A percentile compares a stretch with the other conserved stretches of the same genome.
Conservation (phyloP, 2,797 vertebrate genomes). For the Tympanoctomys barrerae region DNA sequence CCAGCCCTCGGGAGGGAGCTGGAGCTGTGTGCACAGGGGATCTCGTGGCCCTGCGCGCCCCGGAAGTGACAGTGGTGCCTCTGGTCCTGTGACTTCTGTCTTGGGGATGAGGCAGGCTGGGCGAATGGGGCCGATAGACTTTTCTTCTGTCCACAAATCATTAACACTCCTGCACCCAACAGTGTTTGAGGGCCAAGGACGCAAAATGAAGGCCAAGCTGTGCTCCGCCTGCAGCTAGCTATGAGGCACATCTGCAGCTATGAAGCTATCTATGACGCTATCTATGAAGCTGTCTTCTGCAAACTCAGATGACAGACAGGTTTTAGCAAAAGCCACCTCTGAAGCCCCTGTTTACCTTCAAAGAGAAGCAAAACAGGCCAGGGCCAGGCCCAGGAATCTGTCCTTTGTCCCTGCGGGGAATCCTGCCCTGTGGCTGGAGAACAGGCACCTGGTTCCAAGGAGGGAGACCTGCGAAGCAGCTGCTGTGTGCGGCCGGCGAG, state of each 20-base stretch:
- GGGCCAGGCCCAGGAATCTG: neutral
- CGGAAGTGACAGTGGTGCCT: neutral
- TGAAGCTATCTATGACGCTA: too few species aligned
- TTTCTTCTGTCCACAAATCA: neutral
- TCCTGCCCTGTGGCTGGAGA: neutral
- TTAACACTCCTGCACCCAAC: neutral
- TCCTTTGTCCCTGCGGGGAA: neutral
- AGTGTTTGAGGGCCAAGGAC: neutral
- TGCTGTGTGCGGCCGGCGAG: neutral
- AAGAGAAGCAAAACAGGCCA: neutral
- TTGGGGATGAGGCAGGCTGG: neutral
- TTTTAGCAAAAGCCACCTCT: neutral
- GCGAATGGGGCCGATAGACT: neutral
- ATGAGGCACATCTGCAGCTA: too few species aligned
- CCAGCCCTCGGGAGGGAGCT: neutral
- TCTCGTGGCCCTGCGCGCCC: neutral
- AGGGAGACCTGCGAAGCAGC: accelerated
- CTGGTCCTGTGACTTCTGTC: neutral
- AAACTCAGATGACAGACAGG: neutral
- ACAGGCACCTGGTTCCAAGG: too few species aligned
- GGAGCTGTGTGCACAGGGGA: accelerated
- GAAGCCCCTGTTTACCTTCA: neutral
- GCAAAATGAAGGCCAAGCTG: neutral
- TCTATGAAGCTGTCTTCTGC: neutral
- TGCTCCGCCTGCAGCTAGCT: too few species aligned